phyloP scores from a whole-genome alignment of 2,113 vertebrate genomes.

The Cebidichthys violaceus region DNA sequence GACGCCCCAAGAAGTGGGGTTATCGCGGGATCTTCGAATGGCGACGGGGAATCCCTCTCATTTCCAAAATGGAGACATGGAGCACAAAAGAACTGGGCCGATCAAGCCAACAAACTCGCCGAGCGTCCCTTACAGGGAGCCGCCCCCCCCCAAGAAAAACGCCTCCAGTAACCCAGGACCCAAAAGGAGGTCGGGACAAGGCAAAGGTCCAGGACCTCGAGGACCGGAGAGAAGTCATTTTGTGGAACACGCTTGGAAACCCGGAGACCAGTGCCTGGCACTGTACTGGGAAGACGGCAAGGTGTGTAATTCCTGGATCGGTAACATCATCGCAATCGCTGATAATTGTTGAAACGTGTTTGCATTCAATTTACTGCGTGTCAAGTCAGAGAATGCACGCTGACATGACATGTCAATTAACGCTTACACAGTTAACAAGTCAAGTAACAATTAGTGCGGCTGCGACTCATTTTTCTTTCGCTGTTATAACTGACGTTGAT shows the following conservation, averaged over 20 bases:
- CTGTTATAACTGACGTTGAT: neutral
- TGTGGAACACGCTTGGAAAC: conserved; percentile 86
- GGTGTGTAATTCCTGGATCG: conserved; percentile 78
- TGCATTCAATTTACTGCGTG: neutral
- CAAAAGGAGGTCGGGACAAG: conserved; percentile 90
- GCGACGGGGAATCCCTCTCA: conserved; percentile 44
- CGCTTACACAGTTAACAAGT: too few species aligned
- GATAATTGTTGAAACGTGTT: neutral
- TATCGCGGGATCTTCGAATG: conserved; percentile 76
- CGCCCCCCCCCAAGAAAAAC: conserved; percentile 82
- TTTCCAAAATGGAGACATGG: conserved; percentile 90
- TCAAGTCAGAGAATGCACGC: neutral
- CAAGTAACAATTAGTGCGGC: neutral
- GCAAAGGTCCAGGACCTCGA: conserved; percentile 81
- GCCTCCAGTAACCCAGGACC: conserved; percentile 84
- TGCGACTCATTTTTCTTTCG: conserved; percentile 1
- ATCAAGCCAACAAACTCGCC: conserved; percentile 85
- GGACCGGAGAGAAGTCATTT: conserved; percentile 84
- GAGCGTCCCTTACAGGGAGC: conserved; percentile 81
- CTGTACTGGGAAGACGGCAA: conserved; percentile 99
- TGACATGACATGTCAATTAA: neutral
- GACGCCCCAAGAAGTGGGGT: conserved; percentile 81
- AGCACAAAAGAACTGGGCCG: conserved; percentile 91
- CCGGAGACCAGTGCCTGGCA: conserved; percentile 95
- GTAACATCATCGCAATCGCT: neutral